Percentiles rank a stretch among this genome's conserved stretches.
Evolutionary conservation across 2,888 invertebrate species (phyloP).

Genomic region (Calephelis perditalis): DNA sequence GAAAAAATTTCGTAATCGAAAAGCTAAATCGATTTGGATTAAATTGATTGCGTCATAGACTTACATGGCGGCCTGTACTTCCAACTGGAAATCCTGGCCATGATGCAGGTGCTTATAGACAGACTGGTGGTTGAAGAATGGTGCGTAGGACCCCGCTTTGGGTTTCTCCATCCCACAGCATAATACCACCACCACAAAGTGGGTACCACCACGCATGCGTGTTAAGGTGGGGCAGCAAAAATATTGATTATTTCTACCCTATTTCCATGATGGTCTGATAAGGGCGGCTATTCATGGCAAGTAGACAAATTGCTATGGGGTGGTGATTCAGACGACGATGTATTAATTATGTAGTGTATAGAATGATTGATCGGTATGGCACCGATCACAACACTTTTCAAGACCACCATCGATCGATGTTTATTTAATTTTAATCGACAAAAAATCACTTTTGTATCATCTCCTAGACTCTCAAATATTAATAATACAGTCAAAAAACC

Average conservation of each 20-base stretch:
- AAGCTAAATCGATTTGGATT: background rate
- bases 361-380: constrained; percentile 65
- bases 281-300: constrained; percentile 53
- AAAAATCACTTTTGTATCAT: background rate
- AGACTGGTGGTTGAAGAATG: constrained; percentile 52
- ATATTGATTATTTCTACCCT: constrained; percentile 70
- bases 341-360: constrained; percentile 68
- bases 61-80: constrained; percentile 36
- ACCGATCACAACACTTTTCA: constrained; percentile 34
- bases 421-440: background rate
- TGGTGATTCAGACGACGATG: constrained; percentile 47
- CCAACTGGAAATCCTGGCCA: constrained; percentile 22
- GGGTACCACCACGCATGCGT: constrained; percentile 65
- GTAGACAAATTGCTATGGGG: constrained; percentile 60
- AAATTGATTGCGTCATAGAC: constrained; percentile 20
- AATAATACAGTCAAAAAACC: no score
- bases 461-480: no score
- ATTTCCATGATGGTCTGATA: constrained; percentile 66
- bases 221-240: constrained; percentile 55
- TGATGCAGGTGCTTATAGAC: constrained; percentile 36
- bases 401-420: constrained; percentile 27
- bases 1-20: no score
- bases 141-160: constrained; percentile 48
- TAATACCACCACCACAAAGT: constrained; percentile 63
- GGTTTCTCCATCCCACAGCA: constrained; percentile 51